Evolutionary conservation across 1,140 invertebrate species (phyloP).

Genomic region (Dreissena rostriformis): DNA sequence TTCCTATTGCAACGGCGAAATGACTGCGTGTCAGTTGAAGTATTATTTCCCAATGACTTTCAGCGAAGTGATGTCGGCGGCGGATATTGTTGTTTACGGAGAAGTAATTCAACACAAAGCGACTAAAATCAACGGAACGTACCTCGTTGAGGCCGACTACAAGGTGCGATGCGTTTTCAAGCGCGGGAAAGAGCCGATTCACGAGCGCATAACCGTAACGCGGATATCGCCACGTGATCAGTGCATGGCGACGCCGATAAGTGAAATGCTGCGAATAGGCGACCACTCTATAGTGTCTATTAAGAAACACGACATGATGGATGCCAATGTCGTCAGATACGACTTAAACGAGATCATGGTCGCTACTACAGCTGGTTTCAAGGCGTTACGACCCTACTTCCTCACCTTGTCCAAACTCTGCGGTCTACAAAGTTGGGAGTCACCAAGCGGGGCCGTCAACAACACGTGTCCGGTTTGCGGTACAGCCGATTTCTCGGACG

Average conservation of each 20-base stretch:
- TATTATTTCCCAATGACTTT: slow-evolving; percentile 27
- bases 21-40: neutral
- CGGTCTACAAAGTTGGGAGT: slow-evolving; percentile 26
- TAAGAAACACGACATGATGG: neutral
- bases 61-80: slow-evolving; percentile 22
- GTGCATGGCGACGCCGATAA: slow-evolving; percentile 24
- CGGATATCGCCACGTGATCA: slow-evolving; percentile 36
- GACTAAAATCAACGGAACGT: neutral
- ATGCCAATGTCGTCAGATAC: neutral
- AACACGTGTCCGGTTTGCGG: slow-evolving; percentile 48
- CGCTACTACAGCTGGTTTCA: slow-evolving; percentile 24
- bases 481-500: neutral
- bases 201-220: slow-evolving; percentile 1
- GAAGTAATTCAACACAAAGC: neutral
- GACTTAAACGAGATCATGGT: slow-evolving; percentile 18
- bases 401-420: slow-evolving; percentile 30
- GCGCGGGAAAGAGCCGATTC: neutral
- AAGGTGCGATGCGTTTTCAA: slow-evolving; percentile 41
- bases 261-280: slow-evolving; percentile 26
- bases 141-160: slow-evolving; percentile 28
- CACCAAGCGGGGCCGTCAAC: slow-evolving; percentile 11
- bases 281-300: slow-evolving; percentile 20
- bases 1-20: too few relatives aligned
- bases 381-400: slow-evolving; percentile 14
- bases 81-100: slow-evolving; percentile 29